Conservation (phyloP, 2,113 vertebrate genomes). For the Orcinus orca region DNA sequence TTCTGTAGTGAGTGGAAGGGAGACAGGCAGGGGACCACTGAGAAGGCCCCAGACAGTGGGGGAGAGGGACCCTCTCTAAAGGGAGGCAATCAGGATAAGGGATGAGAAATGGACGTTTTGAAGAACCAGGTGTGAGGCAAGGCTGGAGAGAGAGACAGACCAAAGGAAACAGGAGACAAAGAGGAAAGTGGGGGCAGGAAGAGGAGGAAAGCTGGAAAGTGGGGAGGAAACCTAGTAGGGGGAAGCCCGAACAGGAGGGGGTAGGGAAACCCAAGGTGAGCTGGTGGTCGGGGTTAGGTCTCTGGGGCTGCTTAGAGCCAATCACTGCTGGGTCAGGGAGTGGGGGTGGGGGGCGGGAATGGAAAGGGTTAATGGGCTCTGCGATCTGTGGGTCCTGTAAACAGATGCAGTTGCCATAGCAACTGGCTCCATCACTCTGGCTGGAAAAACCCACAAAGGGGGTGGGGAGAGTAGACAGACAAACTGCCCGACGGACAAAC, state of each 20-base stretch:
- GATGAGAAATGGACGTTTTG: background rate
- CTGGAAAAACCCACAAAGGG: conserved; percentile 72
- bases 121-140: conserved; percentile 41
- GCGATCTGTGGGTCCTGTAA: conserved; percentile 83
- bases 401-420: conserved; percentile 96
- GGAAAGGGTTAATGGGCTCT: conserved; percentile 55
- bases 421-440: conserved; percentile 80
- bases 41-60: background rate
- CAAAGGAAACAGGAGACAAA: background rate
- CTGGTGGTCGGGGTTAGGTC: background rate
- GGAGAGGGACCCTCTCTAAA: background rate
- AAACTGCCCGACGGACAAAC: conserved; percentile 61
- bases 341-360: background rate
- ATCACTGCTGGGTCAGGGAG: background rate
- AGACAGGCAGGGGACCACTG: background rate
- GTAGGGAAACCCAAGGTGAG: background rate
- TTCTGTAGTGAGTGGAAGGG: background rate
- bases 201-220: background rate
- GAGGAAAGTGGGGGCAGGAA: background rate
- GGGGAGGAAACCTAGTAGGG: background rate
- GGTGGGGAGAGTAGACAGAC: conserved; percentile 57
- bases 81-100: background rate
- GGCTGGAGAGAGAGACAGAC: background rate
- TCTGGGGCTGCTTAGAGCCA: background rate
- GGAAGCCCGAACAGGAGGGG: background rate